Conservation (phyloP, 2,113 vertebrate species). For the Macquaria ambigua region DNA sequence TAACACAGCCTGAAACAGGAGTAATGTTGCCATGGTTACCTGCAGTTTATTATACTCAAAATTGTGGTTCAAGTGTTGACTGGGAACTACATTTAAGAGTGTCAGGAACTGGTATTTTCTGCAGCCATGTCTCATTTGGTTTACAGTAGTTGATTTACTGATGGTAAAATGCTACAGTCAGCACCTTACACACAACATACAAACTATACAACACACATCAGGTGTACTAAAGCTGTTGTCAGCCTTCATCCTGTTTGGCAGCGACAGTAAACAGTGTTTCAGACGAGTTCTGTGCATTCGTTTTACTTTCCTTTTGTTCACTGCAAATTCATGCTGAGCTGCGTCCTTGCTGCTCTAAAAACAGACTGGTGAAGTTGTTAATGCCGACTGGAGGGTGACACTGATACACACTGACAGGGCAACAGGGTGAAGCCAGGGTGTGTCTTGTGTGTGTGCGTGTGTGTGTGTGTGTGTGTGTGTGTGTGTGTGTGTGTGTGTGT, state of each 20-base stretch:
- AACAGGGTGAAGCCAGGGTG: constrained; percentile 28
- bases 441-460: no score
- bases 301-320: constrained; percentile 10
- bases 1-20: no score
- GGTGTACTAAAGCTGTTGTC: background rate
- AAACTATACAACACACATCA: background rate
- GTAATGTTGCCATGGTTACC: no score
- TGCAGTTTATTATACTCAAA: no score
- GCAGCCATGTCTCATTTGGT: background rate
- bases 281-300: background rate
- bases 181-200: background rate
- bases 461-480: background rate
- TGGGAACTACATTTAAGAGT: background rate
- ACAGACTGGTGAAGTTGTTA: constrained; percentile 52
- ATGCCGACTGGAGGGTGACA: constrained; percentile 64
- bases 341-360: constrained; percentile 57
- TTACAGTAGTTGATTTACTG: background rate
- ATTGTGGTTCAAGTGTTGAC: no score
- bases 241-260: constrained; percentile 8
- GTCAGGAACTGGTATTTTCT: background rate
- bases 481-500: background rate
- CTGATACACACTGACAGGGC: constrained; percentile 66
- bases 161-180: no score
- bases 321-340: constrained; percentile 13
- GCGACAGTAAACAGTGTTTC: background rate